Evolutionary conservation across 2,797 vertebrate genomes (phyloP).

Genomic region (Chaetodon trifasciatus): DNA sequence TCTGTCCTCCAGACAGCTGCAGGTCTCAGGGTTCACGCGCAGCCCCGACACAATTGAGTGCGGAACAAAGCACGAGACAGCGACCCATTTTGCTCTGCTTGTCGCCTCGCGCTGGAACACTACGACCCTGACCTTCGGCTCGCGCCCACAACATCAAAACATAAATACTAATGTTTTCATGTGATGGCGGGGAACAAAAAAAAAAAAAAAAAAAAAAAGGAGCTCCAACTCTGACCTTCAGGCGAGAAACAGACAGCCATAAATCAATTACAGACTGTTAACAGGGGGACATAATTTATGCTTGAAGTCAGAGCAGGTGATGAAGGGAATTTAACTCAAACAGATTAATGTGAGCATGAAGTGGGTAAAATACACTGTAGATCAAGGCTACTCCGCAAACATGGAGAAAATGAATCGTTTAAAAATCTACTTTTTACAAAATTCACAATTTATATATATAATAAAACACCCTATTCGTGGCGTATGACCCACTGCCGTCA

Average conservation of each 20-base stretch:
- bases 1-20: conserved; percentile 69
- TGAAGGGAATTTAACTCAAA: neutral
- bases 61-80: conserved; percentile 83
- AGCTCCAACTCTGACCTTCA: conserved; percentile 27
- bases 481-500: neutral
- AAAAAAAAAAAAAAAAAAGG: too few relatives aligned
- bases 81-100: conserved; percentile 75
- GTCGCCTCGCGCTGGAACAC: conserved; percentile 80
- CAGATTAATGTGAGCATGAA: neutral
- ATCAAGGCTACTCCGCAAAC: neutral
- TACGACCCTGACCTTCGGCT: conserved; percentile 83
- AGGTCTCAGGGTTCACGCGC: conserved; percentile 82
- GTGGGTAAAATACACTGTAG: neutral
- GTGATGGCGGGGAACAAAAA: conserved; percentile 38
- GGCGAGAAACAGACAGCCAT: neutral
- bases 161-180: conserved; percentile 61
- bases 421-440: neutral
- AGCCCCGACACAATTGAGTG: conserved; percentile 81
- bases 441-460: neutral
- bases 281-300: neutral
- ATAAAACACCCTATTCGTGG: too few relatives aligned
- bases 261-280: conserved; percentile 28
- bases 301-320: neutral
- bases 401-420: neutral
- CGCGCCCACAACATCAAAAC: conserved; percentile 69